A percentile compares a stretch with the other conserved stretches of the same genome.
These are phyloP conservation scores for Nothoprocta pentlandii DNA, from an alignment of 2,113 vertebrate genomes.

Conservation along the genomic window DNA sequence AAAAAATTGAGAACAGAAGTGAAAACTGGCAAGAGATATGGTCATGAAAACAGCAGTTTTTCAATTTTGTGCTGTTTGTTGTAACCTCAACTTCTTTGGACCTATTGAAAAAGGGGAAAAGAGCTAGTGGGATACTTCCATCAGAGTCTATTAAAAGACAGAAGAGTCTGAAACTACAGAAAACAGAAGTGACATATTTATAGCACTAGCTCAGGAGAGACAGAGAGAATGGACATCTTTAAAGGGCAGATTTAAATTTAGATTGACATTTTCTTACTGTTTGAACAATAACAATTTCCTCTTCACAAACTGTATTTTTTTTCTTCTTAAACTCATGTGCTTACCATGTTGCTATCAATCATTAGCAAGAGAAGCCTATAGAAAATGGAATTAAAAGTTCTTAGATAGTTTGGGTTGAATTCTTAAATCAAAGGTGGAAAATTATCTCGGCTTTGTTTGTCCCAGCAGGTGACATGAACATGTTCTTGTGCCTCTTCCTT, in stretches of 20 bases:
- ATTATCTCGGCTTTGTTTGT: not conserved
- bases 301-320: not conserved
- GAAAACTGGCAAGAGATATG: slow-evolving; percentile 45
- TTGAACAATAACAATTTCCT: slow-evolving; percentile 21
- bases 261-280: not conserved
- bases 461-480: not conserved
- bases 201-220: slow-evolving; percentile 1
- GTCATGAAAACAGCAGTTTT: slow-evolving; percentile 15
- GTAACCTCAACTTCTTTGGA: not conserved
- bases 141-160: slow-evolving; percentile 29
- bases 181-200: slow-evolving; percentile 43
- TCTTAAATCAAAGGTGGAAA: not conserved
- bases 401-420: not conserved
- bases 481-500: not conserved
- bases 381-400: not conserved
- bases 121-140: slow-evolving; percentile 8
- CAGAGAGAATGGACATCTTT: slow-evolving; percentile 5
- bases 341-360: not conserved
- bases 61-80: not conserved
- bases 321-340: not conserved
- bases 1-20: slow-evolving; percentile 57
- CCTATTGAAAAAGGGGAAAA: not conserved
- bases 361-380: not conserved
- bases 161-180: slow-evolving; percentile 20
- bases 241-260: slow-evolving; percentile 45